Conservation (phyloP, 2,888 invertebrate genomes). For the Nudaria mundana region DNA sequence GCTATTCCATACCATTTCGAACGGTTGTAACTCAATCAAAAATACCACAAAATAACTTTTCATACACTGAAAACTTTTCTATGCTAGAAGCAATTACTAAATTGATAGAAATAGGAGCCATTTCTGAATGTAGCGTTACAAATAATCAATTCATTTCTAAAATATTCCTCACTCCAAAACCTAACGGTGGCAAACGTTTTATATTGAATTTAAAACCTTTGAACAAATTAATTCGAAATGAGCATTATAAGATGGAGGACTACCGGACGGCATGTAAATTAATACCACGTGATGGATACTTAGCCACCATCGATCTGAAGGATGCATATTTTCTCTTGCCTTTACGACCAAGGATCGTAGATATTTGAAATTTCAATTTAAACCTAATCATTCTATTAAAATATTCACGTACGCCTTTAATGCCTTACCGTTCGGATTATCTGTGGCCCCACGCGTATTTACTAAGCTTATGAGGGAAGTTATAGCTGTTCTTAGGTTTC, state of each 20-base stretch:
- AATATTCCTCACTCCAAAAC: not conserved
- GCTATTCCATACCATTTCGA: not conserved
- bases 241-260: not conserved
- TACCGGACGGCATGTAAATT: not conserved
- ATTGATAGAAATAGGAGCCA: not conserved
- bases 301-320: not conserved
- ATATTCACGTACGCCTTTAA: not conserved
- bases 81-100: not conserved
- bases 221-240: not conserved
- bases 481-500: slow-evolving; percentile 7
- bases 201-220: not conserved
- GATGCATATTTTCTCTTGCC: not conserved
- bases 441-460: slow-evolving; percentile 16
- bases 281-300: not conserved
- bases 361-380: not conserved
- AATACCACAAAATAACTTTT: not conserved
- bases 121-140: not conserved
- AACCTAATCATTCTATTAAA: not conserved
- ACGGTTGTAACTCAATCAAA: not conserved
- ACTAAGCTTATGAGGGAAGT: slow-evolving; percentile 4
- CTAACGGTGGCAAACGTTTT: not conserved
- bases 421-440: slow-evolving; percentile 15
- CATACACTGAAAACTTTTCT: not conserved
- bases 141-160: not conserved
- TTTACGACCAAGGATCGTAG: not conserved